Percentiles rank a stretch among this genome's conserved stretches.
Evolutionary conservation across 1,140 invertebrate species (phyloP).

Genomic region (Papilio aristodemus): DNA sequence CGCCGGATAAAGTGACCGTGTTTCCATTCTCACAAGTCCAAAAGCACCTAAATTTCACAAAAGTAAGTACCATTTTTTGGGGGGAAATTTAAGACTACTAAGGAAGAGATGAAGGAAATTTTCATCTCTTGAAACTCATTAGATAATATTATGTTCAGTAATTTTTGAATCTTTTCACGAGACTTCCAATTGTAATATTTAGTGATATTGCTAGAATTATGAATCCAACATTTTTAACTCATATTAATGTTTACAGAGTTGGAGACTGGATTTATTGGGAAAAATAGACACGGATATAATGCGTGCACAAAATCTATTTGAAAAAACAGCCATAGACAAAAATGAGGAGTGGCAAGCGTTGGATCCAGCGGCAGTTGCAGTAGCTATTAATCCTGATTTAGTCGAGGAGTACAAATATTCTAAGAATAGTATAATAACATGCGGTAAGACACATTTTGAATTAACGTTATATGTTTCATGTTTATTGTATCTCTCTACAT

Average conservation of each 20-base stretch:
- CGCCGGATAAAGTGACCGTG: slow-evolving; percentile 61
- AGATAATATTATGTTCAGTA: no score
- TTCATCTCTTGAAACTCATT: no score
- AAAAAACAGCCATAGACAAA: slow-evolving; percentile 46
- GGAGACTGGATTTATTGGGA: slow-evolving; percentile 62
- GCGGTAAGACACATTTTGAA: slow-evolving; percentile 49
- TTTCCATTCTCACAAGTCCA: slow-evolving; percentile 66
- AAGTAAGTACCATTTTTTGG: slow-evolving; percentile 42
- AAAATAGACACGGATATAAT: slow-evolving; percentile 60
- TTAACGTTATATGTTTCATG: slow-evolving; percentile 20
- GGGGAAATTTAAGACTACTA: not conserved
- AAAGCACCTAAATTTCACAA: slow-evolving; percentile 49
- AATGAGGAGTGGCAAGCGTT: slow-evolving; percentile 51
- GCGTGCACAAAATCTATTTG: slow-evolving; percentile 56
- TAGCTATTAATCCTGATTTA: slow-evolving; percentile 52
- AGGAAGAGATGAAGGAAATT: not conserved
- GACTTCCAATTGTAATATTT: no score
- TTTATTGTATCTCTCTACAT: not conserved
- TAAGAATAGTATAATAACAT: slow-evolving; percentile 58
- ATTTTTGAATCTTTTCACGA: no score
- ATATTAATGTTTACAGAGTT: slow-evolving; percentile 50
- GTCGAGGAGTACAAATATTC: slow-evolving; percentile 63
- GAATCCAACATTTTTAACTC: not conserved
- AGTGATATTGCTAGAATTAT: no score
- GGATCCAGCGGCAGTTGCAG: slow-evolving; percentile 56